phyloP scores from a whole-genome alignment of 2,113 vertebrate species.

The Daubentonia madagascariensis region DNA sequence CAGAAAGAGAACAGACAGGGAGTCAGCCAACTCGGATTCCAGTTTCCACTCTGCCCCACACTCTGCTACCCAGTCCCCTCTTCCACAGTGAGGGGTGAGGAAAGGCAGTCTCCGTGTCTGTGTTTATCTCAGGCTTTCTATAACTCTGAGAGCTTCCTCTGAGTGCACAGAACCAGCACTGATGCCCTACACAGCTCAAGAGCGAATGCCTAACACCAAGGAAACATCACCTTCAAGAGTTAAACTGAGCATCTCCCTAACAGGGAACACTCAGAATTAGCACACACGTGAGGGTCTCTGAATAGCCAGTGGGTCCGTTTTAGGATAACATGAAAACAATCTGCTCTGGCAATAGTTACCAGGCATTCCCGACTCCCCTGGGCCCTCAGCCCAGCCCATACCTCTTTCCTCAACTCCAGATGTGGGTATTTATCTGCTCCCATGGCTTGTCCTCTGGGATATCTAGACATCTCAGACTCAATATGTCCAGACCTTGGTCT shows the following conservation, averaged over 20 bases:
- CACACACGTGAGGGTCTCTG: neutral
- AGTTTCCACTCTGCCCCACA: too few relatives aligned
- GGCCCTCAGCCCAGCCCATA: neutral
- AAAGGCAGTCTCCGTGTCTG: neutral
- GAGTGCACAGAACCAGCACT: neutral
- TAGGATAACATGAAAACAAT: neutral
- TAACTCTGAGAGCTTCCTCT: too few relatives aligned
- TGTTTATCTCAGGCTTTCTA: neutral
- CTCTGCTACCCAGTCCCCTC: neutral
- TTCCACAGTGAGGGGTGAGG: neutral
- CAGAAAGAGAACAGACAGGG: neutral
- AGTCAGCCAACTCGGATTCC: too few relatives aligned
- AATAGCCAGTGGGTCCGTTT: neutral
- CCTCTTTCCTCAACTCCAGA: neutral
- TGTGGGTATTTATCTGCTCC: neutral
- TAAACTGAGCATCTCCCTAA: neutral
- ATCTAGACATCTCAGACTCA: neutral
- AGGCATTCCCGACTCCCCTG: neutral
- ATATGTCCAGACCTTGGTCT: neutral
- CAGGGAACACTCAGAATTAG: rapidly evolving
- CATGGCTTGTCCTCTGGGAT: neutral
- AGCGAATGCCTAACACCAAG: neutral
- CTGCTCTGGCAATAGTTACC: neutral
- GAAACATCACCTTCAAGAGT: neutral
- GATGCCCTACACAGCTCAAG: neutral